Evolutionary conservation across 2,888 invertebrate genomes (phyloP).

Genomic region (Melanargia galathea): DNA sequence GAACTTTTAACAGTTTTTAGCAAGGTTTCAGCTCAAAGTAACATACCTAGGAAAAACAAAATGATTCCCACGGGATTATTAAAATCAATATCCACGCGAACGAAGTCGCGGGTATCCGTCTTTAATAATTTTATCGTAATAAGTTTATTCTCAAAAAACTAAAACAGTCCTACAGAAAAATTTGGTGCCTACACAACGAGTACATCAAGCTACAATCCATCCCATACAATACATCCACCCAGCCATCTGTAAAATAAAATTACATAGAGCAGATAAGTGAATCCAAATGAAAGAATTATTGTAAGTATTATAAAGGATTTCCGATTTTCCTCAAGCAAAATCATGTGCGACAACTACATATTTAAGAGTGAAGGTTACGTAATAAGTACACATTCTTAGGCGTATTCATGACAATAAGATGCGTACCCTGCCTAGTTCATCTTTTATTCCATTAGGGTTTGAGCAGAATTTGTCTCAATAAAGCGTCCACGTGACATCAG

Average conservation of each 20-base stretch:
- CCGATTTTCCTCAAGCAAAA: neutral
- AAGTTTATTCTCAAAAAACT: no score
- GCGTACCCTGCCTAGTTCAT: slow-evolving; percentile 6
- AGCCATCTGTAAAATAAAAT: neutral
- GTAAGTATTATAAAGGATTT: neutral
- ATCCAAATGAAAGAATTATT: slow-evolving; percentile 1
- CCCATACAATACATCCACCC: neutral
- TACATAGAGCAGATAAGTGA: neutral
- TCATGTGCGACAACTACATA: slow-evolving; percentile 4
- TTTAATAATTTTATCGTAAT: no score
- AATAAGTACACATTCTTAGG: slow-evolving; percentile 9
- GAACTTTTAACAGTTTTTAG: no score
- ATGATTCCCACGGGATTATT: no score
- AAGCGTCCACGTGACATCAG: slow-evolving; percentile 18
- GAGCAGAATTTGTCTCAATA: slow-evolving; percentile 13
- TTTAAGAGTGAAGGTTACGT: slow-evolving; percentile 9
- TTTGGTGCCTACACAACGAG: no score
- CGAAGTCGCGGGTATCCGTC: no score
- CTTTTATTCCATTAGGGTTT: slow-evolving; percentile 15
- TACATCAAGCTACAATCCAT: no score
- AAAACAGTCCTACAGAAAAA: no score
- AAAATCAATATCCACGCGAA: no score
- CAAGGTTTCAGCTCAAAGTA: no score
- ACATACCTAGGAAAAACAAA: no score
- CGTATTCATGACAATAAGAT: slow-evolving; percentile 10